These are phyloP conservation scores for Eleutherodactylus coqui DNA, from an alignment of 2,797 vertebrate genomes.

Conservation along the genomic window DNA sequence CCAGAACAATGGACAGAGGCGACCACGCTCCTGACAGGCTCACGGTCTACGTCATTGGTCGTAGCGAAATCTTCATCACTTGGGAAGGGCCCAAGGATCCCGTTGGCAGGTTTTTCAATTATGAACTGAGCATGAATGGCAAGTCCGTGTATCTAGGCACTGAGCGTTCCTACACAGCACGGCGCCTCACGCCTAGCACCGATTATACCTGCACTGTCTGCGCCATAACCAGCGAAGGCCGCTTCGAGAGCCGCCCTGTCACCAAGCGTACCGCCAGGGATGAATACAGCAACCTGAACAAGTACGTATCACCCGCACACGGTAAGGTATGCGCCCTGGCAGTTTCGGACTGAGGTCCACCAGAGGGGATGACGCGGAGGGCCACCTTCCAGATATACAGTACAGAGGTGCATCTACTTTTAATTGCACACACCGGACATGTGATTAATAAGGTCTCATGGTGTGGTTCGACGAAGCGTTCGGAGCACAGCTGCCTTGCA, in stretches of 20 bases:
- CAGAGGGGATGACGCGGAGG: too few species aligned
- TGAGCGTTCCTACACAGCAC: slow-evolving; percentile 63
- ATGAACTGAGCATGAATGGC: slow-evolving; percentile 70
- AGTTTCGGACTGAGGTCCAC: too few species aligned
- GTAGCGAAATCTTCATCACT: slow-evolving; percentile 68
- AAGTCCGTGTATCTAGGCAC: slow-evolving; percentile 68
- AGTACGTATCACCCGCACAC: slow-evolving; percentile 48
- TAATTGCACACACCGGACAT: too few species aligned
- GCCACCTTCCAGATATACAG: too few species aligned
- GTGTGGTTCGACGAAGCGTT: too few species aligned
- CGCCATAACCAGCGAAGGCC: slow-evolving; percentile 70
- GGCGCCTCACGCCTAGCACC: slow-evolving; percentile 65
- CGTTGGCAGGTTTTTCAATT: slow-evolving; percentile 69
- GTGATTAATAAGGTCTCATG: too few species aligned
- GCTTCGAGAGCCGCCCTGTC: slow-evolving; percentile 67
- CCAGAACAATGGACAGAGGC: slow-evolving; percentile 62
- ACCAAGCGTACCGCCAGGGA: slow-evolving; percentile 68
- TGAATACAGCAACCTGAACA: slow-evolving; percentile 65
- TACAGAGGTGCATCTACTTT: too few species aligned
- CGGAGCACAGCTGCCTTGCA: too few species aligned
- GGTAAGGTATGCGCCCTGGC: neutral
- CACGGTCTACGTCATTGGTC: slow-evolving; percentile 65
- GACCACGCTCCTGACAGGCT: slow-evolving; percentile 67
- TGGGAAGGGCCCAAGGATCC: slow-evolving; percentile 67
- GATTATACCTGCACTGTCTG: slow-evolving; percentile 68